Percentiles rank a stretch among this genome's conserved stretches.
Conservation (phyloP, 1,140 invertebrate genomes). For the Holotrichia oblita region DNA sequence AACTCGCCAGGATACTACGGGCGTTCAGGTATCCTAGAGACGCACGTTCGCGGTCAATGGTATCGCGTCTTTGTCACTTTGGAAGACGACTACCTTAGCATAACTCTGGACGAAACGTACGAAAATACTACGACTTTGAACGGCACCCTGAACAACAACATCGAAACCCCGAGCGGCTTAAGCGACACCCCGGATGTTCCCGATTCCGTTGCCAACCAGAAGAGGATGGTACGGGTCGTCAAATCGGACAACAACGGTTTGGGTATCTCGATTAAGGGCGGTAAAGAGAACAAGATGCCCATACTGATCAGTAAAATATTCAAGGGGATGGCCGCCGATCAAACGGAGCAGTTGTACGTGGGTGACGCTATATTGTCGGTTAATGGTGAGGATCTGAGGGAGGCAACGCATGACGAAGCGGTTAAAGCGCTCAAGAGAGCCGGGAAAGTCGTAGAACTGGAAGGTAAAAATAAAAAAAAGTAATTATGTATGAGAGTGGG, state of each 20-base stretch:
- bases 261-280: slow-evolving; percentile 98
- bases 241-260: slow-evolving; percentile 98
- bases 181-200: slow-evolving; percentile 79
- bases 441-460: slow-evolving; percentile 95
- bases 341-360: slow-evolving; percentile 96
- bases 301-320: slow-evolving; percentile 99
- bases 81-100: slow-evolving; percentile 92
- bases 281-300: slow-evolving; percentile 98
- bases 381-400: slow-evolving; percentile 95
- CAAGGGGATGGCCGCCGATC: slow-evolving; percentile 97
- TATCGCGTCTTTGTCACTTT: slow-evolving; percentile 90
- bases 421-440: slow-evolving; percentile 96
- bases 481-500: neutral
- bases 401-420: slow-evolving; percentile 98
- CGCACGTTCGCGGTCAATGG: slow-evolving; percentile 92
- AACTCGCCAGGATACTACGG: slow-evolving; percentile 62
- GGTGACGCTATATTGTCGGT: slow-evolving; percentile 98
- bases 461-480: slow-evolving; percentile 75
- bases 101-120: slow-evolving; percentile 87
- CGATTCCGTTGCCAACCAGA: slow-evolving; percentile 91
- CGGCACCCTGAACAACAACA: slow-evolving; percentile 76
- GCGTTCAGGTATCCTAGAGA: slow-evolving; percentile 85
- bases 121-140: slow-evolving; percentile 78
- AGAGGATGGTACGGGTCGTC: slow-evolving; percentile 90
- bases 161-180: slow-evolving; percentile 74